Evolutionary conservation across 2,888 invertebrate genomes (phyloP).

Genomic region (Nycteola revayana): DNA sequence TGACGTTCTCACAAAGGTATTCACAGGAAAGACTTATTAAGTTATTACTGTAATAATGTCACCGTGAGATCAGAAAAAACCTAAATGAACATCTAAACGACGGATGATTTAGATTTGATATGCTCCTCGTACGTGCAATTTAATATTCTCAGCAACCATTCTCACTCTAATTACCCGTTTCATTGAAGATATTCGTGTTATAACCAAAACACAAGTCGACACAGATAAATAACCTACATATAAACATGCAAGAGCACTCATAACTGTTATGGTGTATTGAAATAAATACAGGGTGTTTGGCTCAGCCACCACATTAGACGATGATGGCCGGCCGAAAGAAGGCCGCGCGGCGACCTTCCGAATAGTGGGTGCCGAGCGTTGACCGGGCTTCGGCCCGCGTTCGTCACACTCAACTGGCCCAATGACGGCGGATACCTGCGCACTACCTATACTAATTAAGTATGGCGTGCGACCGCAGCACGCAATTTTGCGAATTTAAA

Average conservation of each 20-base stretch:
- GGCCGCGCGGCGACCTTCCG: slow-evolving; percentile 79
- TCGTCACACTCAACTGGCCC: slow-evolving; percentile 47
- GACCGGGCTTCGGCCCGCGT: slow-evolving; percentile 54
- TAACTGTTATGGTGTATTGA: slow-evolving; percentile 70
- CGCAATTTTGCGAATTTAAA: slow-evolving; percentile 35
- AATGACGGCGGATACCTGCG: slow-evolving; percentile 40
- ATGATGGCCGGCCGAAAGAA: slow-evolving; percentile 69
- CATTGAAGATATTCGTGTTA: slow-evolving; percentile 54
- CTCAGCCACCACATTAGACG: slow-evolving; percentile 53
- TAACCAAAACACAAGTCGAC: slow-evolving; percentile 63
- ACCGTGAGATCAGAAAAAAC: slow-evolving; percentile 55
- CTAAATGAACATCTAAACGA: slow-evolving; percentile 35
- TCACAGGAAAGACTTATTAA: slow-evolving; percentile 68
- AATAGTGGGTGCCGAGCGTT: slow-evolving; percentile 68
- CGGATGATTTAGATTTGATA: slow-evolving; percentile 48
- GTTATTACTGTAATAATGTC: slow-evolving; percentile 65
- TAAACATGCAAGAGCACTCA: slow-evolving; percentile 72
- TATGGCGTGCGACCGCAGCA: slow-evolving; percentile 44
- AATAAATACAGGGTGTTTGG: slow-evolving; percentile 72
- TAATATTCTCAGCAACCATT: slow-evolving; percentile 43
- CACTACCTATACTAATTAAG: slow-evolving; percentile 32
- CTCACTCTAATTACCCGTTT: slow-evolving; percentile 58
- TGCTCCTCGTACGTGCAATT: slow-evolving; percentile 49
- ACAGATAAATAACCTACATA: slow-evolving; percentile 76
- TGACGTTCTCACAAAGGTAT: slow-evolving; percentile 72